Base-by-base conservation (phyloP, 2,888 invertebrate species). In the Cephonodes hylas region DNA sequence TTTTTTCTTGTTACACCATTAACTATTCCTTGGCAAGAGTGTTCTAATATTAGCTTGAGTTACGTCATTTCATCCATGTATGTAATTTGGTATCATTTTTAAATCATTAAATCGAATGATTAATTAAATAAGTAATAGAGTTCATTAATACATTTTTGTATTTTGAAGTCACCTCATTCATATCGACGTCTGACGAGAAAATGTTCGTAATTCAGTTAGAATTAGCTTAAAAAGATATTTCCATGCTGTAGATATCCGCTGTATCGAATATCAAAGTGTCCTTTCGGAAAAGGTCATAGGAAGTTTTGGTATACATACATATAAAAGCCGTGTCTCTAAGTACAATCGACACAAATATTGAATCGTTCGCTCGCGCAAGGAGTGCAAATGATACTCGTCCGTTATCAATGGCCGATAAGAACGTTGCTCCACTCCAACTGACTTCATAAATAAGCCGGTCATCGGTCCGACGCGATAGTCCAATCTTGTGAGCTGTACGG, bases 351-450 rank as follows among this genome's bases (percentile, higher is more conserved):
- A 72, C 71, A 69, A 75, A 78, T 77, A 79, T 71, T 72, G 67
- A 62, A 58, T 57, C 58, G 58, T 61, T 63, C 60, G 59, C 58
- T 65, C 63, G 64, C 46, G 64, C 72, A 79, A 82, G 77, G 75
- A 84, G 83, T 77, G 80, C 76, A 81, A 84, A 84, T 88, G 86
- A 89, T 81, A 83, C 79, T 80, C 69, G 66, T 68, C 69, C 64
- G 77, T 88, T 89, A 91, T 90, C 88, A 73, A 70, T 81, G 88
- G 56, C 84, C 85, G 91, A 91, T 90, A 90, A 89, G 78, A 72
- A 59, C 74, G 78, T 83, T 77, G 74, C 72, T 73, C 76, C 81
- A 86, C 82, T 85, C 76, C 68, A 77, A 73, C 69, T 67, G 68
- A 75, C 81, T 81, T 82, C 80, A 85, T 85, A 87, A 83, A 85